Percentiles rank a stretch among this genome's conserved stretches.
Conservation (phyloP, 2,113 vertebrate species). For the Hiodon tergisus region DNA sequence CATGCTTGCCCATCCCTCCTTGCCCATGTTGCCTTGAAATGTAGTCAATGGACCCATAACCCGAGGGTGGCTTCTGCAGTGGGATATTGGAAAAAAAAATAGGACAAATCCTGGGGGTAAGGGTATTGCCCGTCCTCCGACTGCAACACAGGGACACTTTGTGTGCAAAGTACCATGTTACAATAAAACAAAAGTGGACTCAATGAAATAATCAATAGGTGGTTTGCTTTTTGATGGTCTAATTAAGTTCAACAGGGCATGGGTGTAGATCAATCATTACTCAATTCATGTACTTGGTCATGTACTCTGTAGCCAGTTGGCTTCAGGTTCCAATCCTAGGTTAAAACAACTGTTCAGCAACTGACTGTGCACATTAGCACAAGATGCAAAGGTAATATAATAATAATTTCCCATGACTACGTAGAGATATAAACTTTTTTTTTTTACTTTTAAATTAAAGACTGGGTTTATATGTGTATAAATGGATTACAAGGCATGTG, state of each 20-base stretch:
- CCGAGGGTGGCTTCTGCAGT: not conserved
- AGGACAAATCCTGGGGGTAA: not conserved
- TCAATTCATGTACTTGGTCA: not conserved
- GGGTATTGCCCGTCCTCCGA: not conserved
- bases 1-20: constrained; percentile 28
- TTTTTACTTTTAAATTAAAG: too few relatives aligned
- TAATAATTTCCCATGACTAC: too few relatives aligned
- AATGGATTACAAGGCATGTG: too few relatives aligned
- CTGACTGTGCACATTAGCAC: too few relatives aligned
- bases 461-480: too few relatives aligned
- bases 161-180: too few relatives aligned
- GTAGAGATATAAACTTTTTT: too few relatives aligned
- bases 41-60: constrained; percentile 16
- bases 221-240: not conserved
- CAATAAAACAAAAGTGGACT: not conserved
- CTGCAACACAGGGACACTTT: too few relatives aligned
- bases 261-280: not conserved
- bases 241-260: not conserved
- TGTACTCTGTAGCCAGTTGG: too few relatives aligned
- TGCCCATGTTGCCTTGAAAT: constrained; percentile 18
- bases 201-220: not conserved
- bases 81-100: constrained; percentile 25
- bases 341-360: too few relatives aligned
- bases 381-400: too few relatives aligned
- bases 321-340: too few relatives aligned